phyloP scores from a whole-genome alignment of 2,888 invertebrate species.

The Salticus scenicus region DNA sequence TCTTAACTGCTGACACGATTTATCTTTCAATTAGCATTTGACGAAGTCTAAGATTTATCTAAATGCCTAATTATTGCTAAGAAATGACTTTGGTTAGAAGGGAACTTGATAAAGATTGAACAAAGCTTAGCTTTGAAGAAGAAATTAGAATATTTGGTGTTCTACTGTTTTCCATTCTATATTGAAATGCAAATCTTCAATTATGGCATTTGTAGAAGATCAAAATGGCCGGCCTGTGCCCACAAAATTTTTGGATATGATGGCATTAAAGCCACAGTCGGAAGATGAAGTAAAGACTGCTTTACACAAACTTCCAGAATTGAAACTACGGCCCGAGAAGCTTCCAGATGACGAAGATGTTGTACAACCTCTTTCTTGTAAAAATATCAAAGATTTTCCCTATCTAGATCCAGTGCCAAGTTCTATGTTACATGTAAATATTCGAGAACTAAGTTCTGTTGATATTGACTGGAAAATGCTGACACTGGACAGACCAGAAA shows the following conservation, averaged over 20 bases:
- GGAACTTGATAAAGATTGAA: too few species aligned
- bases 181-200: not conserved
- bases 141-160: too few species aligned
- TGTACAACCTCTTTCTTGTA: conserved; percentile 10
- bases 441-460: conserved; percentile 87
- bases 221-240: conserved; percentile 23
- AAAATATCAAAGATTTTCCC: conserved; percentile 75
- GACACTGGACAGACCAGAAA: conserved; percentile 89
- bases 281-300: conserved; percentile 88
- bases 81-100: too few species aligned
- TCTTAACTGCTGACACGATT: too few species aligned
- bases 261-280: conserved; percentile 84
- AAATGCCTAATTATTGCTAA: too few species aligned
- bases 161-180: too few species aligned
- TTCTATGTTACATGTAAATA: conserved; percentile 85
- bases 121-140: too few species aligned
- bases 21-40: too few species aligned
- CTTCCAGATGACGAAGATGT: conserved; percentile 82
- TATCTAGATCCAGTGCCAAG: conserved; percentile 85
- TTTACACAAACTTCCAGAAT: conserved; percentile 91
- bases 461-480: conserved; percentile 95
- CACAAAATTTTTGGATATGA: conserved; percentile 83
- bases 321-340: conserved; percentile 91
- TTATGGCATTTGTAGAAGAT: conserved; percentile 46
- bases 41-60: too few species aligned